Evolutionary conservation across 1,140 invertebrate genomes (phyloP).

Genomic region (Drosophila ercepeae): DNA sequence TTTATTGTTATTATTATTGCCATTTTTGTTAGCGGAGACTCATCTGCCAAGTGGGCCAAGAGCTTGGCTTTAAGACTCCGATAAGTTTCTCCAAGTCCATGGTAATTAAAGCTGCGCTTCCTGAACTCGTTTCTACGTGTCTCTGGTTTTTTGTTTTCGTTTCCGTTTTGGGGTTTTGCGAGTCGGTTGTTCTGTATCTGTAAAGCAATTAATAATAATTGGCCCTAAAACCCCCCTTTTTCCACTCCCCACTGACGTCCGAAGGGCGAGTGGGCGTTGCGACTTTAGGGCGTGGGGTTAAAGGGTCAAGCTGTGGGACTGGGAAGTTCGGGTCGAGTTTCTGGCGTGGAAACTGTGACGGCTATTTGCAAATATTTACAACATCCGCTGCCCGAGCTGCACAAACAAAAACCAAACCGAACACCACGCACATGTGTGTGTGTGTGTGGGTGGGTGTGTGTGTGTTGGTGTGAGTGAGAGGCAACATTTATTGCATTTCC

Average conservation of each 20-base stretch:
- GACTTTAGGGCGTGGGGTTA: neutral
- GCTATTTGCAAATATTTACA: conserved; percentile 80
- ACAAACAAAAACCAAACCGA: conserved; percentile 48
- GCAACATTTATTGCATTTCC: conserved; percentile 3
- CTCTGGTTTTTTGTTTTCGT: neutral
- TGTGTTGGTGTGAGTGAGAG: conserved; percentile 1
- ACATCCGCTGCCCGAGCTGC: conserved; percentile 62
- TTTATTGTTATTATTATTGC: conserved; percentile 53
- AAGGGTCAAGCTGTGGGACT: neutral
- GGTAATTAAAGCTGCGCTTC: conserved; percentile 15
- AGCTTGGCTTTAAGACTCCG: neutral
- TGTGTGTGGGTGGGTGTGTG: neutral
- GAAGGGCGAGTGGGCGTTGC: neutral
- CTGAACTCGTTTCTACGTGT: neutral
- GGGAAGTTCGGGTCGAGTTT: conserved; percentile 17
- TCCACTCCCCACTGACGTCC: conserved; percentile 3
- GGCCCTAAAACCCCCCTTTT: conserved; percentile 66
- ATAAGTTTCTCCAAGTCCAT: too few species aligned
- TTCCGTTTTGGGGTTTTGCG: conserved; percentile 15
- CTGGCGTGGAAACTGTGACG: conserved; percentile 37
- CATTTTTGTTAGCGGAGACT: conserved; percentile 32
- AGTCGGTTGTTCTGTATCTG: conserved; percentile 64
- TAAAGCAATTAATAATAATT: conserved; percentile 82
- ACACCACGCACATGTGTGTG: conserved; percentile 5
- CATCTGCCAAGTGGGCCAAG: neutral